Conservation (phyloP, 1,140 invertebrate genomes). For the Melitaea cinxia region DNA sequence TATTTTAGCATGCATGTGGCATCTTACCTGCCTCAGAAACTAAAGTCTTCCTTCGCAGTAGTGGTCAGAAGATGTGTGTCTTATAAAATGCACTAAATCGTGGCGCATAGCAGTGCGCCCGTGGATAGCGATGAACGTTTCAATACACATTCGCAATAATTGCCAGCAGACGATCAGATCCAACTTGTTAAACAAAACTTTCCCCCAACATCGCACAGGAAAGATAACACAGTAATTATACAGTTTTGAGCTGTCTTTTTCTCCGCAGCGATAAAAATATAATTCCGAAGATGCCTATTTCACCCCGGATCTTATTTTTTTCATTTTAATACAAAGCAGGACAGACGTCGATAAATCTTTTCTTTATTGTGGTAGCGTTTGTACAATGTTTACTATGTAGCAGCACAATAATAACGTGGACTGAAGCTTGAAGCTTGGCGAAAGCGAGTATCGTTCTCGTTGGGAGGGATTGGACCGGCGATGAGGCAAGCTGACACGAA, state of each 20-base stretch:
- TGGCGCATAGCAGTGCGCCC: slow-evolving; percentile 81
- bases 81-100: slow-evolving; percentile 80
- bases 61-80: slow-evolving; percentile 81
- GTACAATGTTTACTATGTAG: slow-evolving; percentile 38
- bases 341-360: not conserved
- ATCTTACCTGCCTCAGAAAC: slow-evolving; percentile 61
- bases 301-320: slow-evolving; percentile 74
- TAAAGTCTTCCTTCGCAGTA: slow-evolving; percentile 81
- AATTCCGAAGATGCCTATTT: slow-evolving; percentile 57
- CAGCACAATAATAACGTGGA: slow-evolving; percentile 49
- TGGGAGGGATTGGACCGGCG: slow-evolving; percentile 39
- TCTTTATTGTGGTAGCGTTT: not conserved
- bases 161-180: slow-evolving; percentile 64
- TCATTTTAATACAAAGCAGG: slow-evolving; percentile 57
- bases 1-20: not conserved
- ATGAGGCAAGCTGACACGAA: slow-evolving; percentile 34
- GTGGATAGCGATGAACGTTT: slow-evolving; percentile 80
- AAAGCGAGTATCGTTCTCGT: slow-evolving; percentile 60
- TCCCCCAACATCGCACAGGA: slow-evolving; percentile 76
- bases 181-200: slow-evolving; percentile 74
- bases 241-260: slow-evolving; percentile 60
- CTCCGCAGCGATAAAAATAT: slow-evolving; percentile 37
- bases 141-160: slow-evolving; percentile 81
- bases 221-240: slow-evolving; percentile 68
- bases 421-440: slow-evolving; percentile 51